Base-by-base conservation (phyloP, 1,140 invertebrate species). In the Dufourea novaeangliae region DNA sequence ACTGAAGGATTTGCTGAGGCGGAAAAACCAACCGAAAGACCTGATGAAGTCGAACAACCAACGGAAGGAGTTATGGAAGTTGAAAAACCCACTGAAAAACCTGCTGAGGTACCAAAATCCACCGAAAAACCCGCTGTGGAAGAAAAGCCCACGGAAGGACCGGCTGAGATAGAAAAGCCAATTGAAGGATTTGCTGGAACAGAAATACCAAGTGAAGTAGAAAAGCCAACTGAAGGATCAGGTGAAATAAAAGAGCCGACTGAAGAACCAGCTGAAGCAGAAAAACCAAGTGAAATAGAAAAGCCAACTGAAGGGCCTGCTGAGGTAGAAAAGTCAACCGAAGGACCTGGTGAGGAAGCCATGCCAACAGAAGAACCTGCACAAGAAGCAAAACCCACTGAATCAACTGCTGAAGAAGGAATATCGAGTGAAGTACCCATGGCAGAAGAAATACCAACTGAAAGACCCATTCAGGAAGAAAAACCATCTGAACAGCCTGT, bases 181-280 rank as follows among this genome's bases (percentile, higher is more conserved):
- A 78, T 68, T 57, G 77, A 80, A 84, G 75, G 27, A 22, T 32
- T 86, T 39, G 34, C 12, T 56, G 69, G 46, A 14, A 83, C 84
- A 79, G 67, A 67, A 11, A 59, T 64, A 66, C 66, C 56, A 41
- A 72, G 73, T 37, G 71, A 85, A 2, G 17, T n/a, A n/a, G 78
- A 68, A 41, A 52, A 57, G 39, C 50, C 77, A 14, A 69, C 29
- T 0, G 61, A 67, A 52, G 75, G 14, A 6, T n/a, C 63, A 11
- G 1, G 1, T 12, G 6, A 0, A 25, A 22, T 22, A 22, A 63
- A 70, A 50, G 37, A 67, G 54, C 50, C 77, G 14, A 72, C 29
- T 0, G 61, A 67, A 57, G 71, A 10, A 7, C 22, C 64, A 25
- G 7, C 2, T 10, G 2, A 0, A 17, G 29, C 25, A 14, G 64